Percentiles rank a stretch among this genome's conserved stretches.
Evolutionary conservation across 2,113 vertebrate genomes (phyloP).

Genomic region (Periophthalmodon schlosseri): DNA sequence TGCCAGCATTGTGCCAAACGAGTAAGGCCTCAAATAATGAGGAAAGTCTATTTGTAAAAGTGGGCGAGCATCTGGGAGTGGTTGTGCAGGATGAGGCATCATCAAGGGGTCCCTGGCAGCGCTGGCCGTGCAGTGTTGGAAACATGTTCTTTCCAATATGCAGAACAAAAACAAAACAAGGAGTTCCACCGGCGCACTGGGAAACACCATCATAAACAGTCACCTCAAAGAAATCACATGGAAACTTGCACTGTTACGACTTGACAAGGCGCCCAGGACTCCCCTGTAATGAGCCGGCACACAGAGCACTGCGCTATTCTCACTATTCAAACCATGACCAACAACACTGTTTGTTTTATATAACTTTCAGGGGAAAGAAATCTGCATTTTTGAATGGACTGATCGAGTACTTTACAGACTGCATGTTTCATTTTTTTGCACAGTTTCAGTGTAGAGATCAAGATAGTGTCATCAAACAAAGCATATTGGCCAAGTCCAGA

Average conservation of each 20-base stretch:
- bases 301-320: constrained; percentile 48
- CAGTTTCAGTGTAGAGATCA: too few relatives aligned
- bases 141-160: constrained; percentile 86
- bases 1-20: constrained; percentile 55
- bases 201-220: constrained; percentile 76
- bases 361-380: neutral
- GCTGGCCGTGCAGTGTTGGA: constrained; percentile 82
- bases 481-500: too few relatives aligned
- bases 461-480: too few relatives aligned
- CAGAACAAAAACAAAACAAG: constrained; percentile 74
- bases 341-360: neutral
- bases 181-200: constrained; percentile 61
- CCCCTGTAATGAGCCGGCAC: constrained; percentile 56
- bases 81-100: constrained; percentile 86
- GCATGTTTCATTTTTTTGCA: too few relatives aligned
- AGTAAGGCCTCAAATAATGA: constrained; percentile 74
- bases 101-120: constrained; percentile 86
- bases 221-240: constrained; percentile 62
- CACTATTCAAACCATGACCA: constrained; percentile 46
- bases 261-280: constrained; percentile 65
- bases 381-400: neutral
- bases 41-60: constrained; percentile 74
- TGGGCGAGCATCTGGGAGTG: constrained; percentile 83
- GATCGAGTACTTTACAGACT: too few relatives aligned
- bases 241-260: constrained; percentile 62